These are phyloP conservation scores for Nesogale talazaci DNA, from an alignment of 2,113 vertebrate genomes.

Conservation along the genomic window DNA sequence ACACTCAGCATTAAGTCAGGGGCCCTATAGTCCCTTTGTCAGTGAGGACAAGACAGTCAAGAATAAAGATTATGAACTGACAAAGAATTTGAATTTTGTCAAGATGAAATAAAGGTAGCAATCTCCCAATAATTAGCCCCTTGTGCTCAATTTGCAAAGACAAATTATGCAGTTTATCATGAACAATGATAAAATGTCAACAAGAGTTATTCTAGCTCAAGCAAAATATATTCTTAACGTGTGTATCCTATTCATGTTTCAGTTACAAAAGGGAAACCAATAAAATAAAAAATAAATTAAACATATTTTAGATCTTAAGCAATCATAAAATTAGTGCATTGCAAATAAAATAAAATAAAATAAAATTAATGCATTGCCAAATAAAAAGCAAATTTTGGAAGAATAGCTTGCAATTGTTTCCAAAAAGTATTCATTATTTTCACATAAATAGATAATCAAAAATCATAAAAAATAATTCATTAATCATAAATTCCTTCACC, in stretches of 20 bases:
- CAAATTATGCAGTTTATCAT: too few relatives aligned
- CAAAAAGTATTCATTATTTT: background rate
- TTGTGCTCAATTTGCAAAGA: too few relatives aligned
- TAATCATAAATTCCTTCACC: constrained; percentile 8
- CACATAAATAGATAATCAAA: constrained; percentile 25
- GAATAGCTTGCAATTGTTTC: background rate
- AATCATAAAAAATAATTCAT: constrained; percentile 28
- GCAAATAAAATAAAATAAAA: too few relatives aligned
- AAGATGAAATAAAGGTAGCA: too few relatives aligned
- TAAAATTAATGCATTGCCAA: background rate
- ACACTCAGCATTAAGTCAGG: too few relatives aligned
- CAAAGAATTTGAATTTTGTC: too few relatives aligned
- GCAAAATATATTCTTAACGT: background rate
- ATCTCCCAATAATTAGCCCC: too few relatives aligned
- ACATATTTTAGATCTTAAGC: background rate
- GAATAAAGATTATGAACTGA: too few relatives aligned
- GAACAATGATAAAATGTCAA: background rate
- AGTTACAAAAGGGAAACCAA: background rate
- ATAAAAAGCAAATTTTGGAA: constrained; percentile 30
- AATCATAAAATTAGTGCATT: background rate
- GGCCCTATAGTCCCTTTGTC: too few relatives aligned
- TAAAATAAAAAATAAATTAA: background rate
- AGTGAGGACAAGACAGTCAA: too few relatives aligned
- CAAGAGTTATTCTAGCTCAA: background rate
- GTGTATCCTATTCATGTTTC: background rate